Conservation (phyloP, 2,113 vertebrate species). For the Sinocyclocheilus maitianheensis region DNA sequence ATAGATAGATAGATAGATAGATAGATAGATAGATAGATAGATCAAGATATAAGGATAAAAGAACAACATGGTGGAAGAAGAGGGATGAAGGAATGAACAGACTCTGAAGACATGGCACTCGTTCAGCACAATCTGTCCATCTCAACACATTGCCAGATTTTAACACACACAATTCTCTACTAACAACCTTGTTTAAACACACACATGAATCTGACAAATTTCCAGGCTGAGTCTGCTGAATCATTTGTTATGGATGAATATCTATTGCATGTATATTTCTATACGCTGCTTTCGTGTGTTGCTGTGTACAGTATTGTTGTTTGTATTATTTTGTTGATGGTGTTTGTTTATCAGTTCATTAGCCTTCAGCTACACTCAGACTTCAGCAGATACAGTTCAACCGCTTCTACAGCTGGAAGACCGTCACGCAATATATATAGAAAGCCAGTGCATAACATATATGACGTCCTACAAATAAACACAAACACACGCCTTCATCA, state of each 20-base stretch:
- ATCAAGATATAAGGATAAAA: not conserved
- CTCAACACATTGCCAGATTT: conserved; percentile 71
- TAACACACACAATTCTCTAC: conserved; percentile 50
- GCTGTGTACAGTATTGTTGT: not conserved
- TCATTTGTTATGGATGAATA: not conserved
- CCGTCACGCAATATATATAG: conserved; percentile 13
- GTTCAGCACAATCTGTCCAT: conserved; percentile 75
- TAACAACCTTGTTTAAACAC: conserved; percentile 35
- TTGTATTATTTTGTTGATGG: not conserved
- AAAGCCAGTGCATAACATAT: conserved; percentile 2
- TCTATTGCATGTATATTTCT: not conserved
- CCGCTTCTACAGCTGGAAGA: conserved; percentile 14
- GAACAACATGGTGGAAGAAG: conserved; percentile 37
- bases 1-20: not conserved
- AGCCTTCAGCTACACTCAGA: conserved; percentile 37
- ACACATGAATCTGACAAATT: conserved; percentile 26
- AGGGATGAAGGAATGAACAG: conserved; percentile 54
- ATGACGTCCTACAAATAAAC: conserved; percentile 20
- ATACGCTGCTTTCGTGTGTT: not conserved
- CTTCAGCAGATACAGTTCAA: conserved; percentile 13
- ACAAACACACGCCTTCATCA: not conserved
- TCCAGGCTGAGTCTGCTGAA: not conserved
- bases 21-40: not conserved
- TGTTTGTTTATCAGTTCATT: not conserved
- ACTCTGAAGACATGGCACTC: conserved; percentile 70